Evolutionary conservation across 92 coral and sea anemone species (phyloP).

Genomic region (Phenganax stokvisi): DNA sequence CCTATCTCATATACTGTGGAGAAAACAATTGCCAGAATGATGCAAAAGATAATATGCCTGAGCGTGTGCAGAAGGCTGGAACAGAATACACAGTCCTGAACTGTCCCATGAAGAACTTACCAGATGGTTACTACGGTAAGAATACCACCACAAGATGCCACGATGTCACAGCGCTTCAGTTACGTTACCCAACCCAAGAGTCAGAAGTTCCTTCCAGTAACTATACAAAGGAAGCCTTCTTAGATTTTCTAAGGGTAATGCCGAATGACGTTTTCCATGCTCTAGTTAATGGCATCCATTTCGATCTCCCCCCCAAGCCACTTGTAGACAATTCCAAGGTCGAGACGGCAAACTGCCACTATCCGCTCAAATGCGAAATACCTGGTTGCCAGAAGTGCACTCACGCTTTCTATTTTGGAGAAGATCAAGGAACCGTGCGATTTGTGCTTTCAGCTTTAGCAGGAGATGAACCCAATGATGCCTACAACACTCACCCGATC

Average conservation of each 20-base stretch:
- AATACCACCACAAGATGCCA: conserved; percentile 28
- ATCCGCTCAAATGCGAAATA: neutral
- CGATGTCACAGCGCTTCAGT: conserved; percentile 35
- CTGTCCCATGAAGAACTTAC: conserved; percentile 46
- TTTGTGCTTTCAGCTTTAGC: conserved; percentile 13
- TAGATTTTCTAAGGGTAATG: conserved; percentile 11
- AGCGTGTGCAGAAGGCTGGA: no score
- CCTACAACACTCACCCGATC: neutral
- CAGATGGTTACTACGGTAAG: neutral
- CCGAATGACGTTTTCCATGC: neutral
- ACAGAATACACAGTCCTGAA: conserved; percentile 39
- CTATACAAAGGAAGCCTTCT: conserved; percentile 22
- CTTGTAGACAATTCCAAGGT: conserved; percentile 12
- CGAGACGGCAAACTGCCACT: neutral
- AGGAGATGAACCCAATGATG: no score
- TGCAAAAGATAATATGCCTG: no score
- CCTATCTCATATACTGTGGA: conserved; percentile 55
- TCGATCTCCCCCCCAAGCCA: conserved; percentile 43
- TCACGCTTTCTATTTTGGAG: neutral
- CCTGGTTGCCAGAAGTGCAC: neutral
- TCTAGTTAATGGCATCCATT: conserved; percentile 47
- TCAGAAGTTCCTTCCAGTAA: conserved; percentile 40
- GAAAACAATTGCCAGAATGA: neutral
- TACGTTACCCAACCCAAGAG: conserved; percentile 36
- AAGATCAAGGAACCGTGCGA: neutral